Percentiles rank a stretch among this genome's conserved stretches.
Conservation (phyloP, 2,113 vertebrate species). For the Otus sunia region DNA sequence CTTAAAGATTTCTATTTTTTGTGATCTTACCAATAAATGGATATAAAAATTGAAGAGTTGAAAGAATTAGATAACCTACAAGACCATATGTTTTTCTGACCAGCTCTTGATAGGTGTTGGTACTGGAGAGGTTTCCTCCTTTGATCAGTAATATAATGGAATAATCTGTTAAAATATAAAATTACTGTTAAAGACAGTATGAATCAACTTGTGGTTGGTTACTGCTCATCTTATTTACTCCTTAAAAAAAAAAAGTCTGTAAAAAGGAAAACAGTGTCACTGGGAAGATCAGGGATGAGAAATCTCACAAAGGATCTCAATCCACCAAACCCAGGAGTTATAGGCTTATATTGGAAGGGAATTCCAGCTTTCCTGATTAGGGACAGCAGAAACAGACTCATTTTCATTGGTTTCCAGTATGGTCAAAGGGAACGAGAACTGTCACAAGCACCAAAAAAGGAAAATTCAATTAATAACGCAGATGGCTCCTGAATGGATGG, state of each 20-base stretch:
- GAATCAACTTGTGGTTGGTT: neutral
- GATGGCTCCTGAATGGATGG: neutral
- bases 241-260: neutral
- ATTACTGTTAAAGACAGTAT: neutral
- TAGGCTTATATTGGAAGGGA: neutral
- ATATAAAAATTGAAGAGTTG: slow-evolving; percentile 91
- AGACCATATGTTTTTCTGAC: slow-evolving; percentile 88
- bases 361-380: neutral
- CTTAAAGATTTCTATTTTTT: neutral
- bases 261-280: neutral
- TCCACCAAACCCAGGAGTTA: neutral
- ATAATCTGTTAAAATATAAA: slow-evolving; percentile 82
- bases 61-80: slow-evolving; percentile 87
- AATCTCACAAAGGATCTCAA: neutral
- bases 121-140: slow-evolving; percentile 86
- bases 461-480: neutral
- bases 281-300: neutral
- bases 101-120: slow-evolving; percentile 89
- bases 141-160: slow-evolving; percentile 93
- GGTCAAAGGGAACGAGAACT: neutral
- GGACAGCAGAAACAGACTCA: neutral
- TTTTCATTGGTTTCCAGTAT: neutral
- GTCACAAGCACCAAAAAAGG: neutral
- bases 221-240: neutral
- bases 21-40: slow-evolving; percentile 90